A percentile compares a stretch with the other conserved stretches of the same genome.
phyloP scores from a whole-genome alignment of 2,797 vertebrate species.

The Urosaurus nigricauda region DNA sequence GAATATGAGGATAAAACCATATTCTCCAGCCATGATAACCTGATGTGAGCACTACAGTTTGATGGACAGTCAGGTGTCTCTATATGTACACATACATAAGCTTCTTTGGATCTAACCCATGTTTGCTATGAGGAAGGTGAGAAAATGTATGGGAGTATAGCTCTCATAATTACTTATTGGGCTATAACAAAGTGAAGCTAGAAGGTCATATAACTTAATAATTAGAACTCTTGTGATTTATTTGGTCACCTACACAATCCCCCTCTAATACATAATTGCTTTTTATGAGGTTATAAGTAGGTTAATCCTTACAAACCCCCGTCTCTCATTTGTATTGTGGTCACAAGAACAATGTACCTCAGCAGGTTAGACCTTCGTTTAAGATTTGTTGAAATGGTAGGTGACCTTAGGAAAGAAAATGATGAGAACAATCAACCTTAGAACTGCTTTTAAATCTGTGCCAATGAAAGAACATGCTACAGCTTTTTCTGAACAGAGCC shows the following conservation, averaged over 20 bases:
- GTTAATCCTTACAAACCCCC: conserved; percentile 2
- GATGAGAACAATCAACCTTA: conserved; percentile 17
- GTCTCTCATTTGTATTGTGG: background rate
- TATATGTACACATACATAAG: background rate
- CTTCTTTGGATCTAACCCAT: background rate
- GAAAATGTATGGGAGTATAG: background rate
- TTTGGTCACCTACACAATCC: background rate
- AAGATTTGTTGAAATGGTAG: background rate
- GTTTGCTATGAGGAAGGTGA: background rate
- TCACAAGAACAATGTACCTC: background rate
- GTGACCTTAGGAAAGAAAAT: conserved; percentile 7
- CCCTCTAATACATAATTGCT: conserved; percentile 1
- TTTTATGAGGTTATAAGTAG: background rate
- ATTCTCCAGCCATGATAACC: background rate
- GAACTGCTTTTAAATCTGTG: conserved; percentile 36
- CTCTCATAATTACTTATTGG: background rate
- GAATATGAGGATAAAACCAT: background rate
- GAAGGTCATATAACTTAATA: background rate
- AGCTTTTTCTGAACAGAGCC: background rate
- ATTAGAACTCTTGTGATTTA: background rate
- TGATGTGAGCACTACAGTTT: background rate
- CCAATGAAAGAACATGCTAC: conserved; percentile 36
- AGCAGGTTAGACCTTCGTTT: conserved; percentile 21
- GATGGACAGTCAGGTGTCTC: background rate
- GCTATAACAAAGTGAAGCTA: accelerated